Base-by-base conservation (phyloP, 2,113 vertebrate species). In the Myocastor coypus region DNA sequence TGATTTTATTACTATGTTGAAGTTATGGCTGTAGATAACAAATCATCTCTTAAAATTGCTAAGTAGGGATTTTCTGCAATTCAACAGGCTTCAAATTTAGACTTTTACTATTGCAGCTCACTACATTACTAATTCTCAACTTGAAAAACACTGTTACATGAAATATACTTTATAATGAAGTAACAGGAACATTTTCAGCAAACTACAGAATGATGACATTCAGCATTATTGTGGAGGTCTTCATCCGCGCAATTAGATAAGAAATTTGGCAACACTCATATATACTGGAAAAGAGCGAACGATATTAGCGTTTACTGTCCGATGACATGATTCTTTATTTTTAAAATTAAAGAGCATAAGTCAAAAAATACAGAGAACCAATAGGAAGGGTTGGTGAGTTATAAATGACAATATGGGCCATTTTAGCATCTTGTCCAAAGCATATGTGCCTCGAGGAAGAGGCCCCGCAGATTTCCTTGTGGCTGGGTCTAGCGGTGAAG, bases 331-430 rank as follows among this genome's bases (percentile, higher is more conserved):
- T 75, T 63, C 81, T 68, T 32, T 66, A 8, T 55, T 59, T 93
- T 77, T 78, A 46, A 55, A 92, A 80, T 32, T 11, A 95, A 83
- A 57, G 28, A 92, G 85, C 78, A 8, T 37, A 92, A 92, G 63
- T 17, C 17, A 2, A 86, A 87, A 96, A 57, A 82, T 30, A 81
- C 10, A 52, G 19, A 91, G 34, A 94, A 50, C 19, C 61, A 87
- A 55, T 75, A 77, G 46, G n/a, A 94, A 83, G 52, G 0, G 77
- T 89, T 8, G 46, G 22, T 89, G 69, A 82, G 81, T 30, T 19
- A 1, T 34, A 12, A 78, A 59, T 90, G 63, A 89, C 5, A 82
- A 86, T 5, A 57, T 46, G 4, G 46, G 46, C 8, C 46, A 46
- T 46, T 4, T 46, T 46, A 46, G 46, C 8, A 8, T 46, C 8